These are phyloP conservation scores for Diarsia brunnea DNA, from an alignment of 2,888 invertebrate species.

Conservation along the genomic window DNA sequence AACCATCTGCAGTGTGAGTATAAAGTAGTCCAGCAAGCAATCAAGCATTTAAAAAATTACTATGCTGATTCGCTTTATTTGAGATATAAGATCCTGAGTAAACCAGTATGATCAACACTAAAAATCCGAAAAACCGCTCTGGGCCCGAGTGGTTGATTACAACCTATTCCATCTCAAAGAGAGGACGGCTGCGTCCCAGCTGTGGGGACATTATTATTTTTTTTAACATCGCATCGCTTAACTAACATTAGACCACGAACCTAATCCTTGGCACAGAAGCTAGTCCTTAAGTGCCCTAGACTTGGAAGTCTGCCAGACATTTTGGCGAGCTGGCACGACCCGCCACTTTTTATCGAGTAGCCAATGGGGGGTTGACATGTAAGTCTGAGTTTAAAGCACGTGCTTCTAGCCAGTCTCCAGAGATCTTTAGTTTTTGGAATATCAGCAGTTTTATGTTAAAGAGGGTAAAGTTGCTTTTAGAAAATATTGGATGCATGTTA, in stretches of 20 bases:
- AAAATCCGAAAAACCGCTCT: no score
- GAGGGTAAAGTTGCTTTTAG: not conserved
- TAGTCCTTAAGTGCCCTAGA: slow-evolving; percentile 47
- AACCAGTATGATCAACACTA: no score
- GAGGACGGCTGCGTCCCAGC: no score
- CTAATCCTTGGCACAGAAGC: slow-evolving; percentile 50
- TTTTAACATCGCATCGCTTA: no score
- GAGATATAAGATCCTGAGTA: no score
- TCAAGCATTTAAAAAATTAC: not conserved
- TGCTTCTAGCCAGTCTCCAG: slow-evolving; percentile 4
- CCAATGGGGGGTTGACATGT: slow-evolving; percentile 19
- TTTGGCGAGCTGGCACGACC: slow-evolving; percentile 67
- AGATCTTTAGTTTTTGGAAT: not conserved
- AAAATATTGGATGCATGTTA: not conserved
- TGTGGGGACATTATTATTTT: no score
- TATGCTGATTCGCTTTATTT: not conserved
- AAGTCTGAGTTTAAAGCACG: slow-evolving; percentile 8
- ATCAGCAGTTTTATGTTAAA: slow-evolving; percentile 8
- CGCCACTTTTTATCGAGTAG: slow-evolving; percentile 46
- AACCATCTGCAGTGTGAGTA: no score
- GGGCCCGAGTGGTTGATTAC: no score
- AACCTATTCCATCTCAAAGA: no score
- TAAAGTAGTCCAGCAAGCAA: no score
- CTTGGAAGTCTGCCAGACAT: slow-evolving; percentile 72
- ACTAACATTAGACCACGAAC: not conserved